These are phyloP conservation scores for Nasonia giraulti DNA, from an alignment of 1,140 invertebrate genomes.

Conservation along the genomic window DNA sequence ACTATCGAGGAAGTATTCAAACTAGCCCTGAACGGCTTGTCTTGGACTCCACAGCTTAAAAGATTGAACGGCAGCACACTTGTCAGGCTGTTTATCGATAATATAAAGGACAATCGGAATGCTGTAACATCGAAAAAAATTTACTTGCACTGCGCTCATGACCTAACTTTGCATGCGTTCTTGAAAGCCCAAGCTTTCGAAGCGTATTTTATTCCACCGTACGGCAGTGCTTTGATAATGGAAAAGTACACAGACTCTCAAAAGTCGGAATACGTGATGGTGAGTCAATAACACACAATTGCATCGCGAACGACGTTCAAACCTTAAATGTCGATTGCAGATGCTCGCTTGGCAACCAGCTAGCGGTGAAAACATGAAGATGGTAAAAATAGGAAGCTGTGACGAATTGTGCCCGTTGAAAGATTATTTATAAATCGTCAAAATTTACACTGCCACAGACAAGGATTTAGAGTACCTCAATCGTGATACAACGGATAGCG, in stretches of 20 bases:
- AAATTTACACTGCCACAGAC: background rate
- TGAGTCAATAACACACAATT: background rate
- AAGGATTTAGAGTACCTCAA: background rate
- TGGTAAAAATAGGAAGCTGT: background rate
- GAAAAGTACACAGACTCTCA: slow-evolving; percentile 13
- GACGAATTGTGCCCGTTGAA: background rate
- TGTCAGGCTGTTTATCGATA: too few species aligned
- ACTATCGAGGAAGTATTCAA: too few species aligned
- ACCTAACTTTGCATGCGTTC: too few species aligned
- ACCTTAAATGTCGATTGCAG: background rate
- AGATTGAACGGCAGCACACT: too few species aligned
- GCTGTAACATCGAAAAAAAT: background rate
- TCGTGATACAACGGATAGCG: background rate
- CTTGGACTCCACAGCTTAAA: too few species aligned
- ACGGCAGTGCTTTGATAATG: slow-evolving; percentile 7
- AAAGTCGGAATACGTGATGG: background rate
- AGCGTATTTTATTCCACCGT: background rate
- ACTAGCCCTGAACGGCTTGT: too few species aligned
- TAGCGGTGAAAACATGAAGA: too few species aligned
- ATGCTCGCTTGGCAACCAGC: background rate
- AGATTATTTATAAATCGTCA: background rate
- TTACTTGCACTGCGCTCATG: slow-evolving; percentile 7
- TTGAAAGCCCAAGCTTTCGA: background rate
- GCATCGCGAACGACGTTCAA: too few species aligned
- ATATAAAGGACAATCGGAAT: background rate